A percentile compares a stretch with the other conserved stretches of the same genome.
phyloP scores from a whole-genome alignment of 2,113 vertebrate genomes.

The Symphodus melops region DNA sequence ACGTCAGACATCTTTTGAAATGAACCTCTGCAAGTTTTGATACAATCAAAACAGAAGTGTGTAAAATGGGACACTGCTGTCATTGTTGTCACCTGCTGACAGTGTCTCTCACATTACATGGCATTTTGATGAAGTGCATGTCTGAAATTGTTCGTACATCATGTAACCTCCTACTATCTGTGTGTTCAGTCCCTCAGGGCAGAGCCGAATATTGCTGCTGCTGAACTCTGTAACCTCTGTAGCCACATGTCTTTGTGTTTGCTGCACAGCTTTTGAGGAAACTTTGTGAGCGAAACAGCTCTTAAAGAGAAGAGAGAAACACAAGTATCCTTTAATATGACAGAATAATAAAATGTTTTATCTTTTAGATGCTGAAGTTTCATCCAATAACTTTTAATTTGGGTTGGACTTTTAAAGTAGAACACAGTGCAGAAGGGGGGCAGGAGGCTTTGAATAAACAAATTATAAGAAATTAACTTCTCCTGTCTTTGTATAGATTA shows the following conservation, averaged over 20 bases:
- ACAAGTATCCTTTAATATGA: background rate
- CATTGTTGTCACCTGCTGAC: background rate
- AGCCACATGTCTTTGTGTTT: background rate
- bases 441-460: constrained; percentile 44
- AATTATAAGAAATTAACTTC: constrained; percentile 36
- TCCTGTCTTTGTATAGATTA: constrained; percentile 22
- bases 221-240: background rate
- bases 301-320: constrained; percentile 16
- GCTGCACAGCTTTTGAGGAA: background rate
- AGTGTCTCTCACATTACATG: background rate
- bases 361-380: too few species aligned
- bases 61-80: background rate
- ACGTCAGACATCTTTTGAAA: background rate
- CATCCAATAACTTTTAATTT: constrained; percentile 32
- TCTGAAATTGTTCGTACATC: constrained; percentile 9
- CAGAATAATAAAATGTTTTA: background rate
- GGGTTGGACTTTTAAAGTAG: constrained; percentile 17
- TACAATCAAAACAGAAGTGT: background rate
- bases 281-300: constrained; percentile 6
- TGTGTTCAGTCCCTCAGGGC: constrained; percentile 10
- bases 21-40: background rate
- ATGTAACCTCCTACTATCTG: constrained; percentile 1
- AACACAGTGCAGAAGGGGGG: background rate
- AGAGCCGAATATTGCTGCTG: constrained; percentile 14
- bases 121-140: constrained; percentile 1